A percentile compares a stretch with the other conserved stretches of the same genome.
phyloP scores from a whole-genome alignment of 2,888 invertebrate genomes.

The Cetonia aurata region DNA sequence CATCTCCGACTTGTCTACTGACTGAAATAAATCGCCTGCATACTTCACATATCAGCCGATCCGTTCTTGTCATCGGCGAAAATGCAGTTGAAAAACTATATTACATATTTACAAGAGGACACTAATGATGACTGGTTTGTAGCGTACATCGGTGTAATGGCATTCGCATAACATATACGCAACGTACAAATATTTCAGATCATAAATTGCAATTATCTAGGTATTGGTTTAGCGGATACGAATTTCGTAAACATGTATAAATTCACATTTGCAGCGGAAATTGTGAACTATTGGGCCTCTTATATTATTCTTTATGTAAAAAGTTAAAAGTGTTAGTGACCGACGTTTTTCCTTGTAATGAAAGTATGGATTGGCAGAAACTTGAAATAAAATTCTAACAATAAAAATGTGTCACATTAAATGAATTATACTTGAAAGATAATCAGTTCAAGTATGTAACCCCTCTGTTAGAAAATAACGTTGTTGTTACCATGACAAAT shows the following conservation, averaged over 20 bases:
- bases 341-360: neutral
- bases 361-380: constrained; percentile 6
- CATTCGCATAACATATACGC: neutral
- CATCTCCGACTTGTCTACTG: constrained; percentile 47
- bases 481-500: too few species aligned
- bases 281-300: neutral
- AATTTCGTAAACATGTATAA: constrained; percentile 43
- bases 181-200: neutral
- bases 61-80: constrained; percentile 39
- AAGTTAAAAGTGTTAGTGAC: neutral
- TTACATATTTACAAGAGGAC: neutral
- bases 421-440: neutral
- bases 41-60: constrained; percentile 39
- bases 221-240: constrained; percentile 39
- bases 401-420: constrained; percentile 18
- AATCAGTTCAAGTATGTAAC: too few species aligned
- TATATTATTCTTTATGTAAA: neutral
- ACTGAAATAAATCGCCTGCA: constrained; percentile 46
- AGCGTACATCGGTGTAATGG: too few species aligned
- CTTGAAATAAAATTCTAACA: neutral
- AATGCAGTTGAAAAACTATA: constrained; percentile 1
- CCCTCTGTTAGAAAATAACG: too few species aligned
- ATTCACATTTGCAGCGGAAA: too few species aligned
- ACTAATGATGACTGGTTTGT: too few species aligned
- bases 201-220: constrained; percentile 21